Base-by-base conservation (phyloP, 2,113 vertebrate species). In the Pyrgilauda ruficollis region DNA sequence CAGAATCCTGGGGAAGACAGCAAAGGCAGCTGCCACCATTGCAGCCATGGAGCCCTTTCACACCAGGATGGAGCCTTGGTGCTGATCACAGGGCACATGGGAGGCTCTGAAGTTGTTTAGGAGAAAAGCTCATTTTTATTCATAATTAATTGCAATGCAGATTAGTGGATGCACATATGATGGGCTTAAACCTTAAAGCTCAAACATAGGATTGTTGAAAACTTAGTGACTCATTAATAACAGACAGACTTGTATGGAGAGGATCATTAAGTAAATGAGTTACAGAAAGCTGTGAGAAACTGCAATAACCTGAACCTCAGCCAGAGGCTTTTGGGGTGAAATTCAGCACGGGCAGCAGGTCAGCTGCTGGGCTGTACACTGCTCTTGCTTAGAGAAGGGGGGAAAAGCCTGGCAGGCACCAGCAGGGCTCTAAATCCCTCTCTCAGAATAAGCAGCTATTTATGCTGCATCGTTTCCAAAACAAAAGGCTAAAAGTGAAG, bases 201-300 rank as follows among this genome's bases (percentile, higher is more conserved):
- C 89, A 69, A 82, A 94, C 87, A 77, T 3, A 70, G 59, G 91
- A 76, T 63, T 89, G 85, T 70, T 89, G 93, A 82, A 88, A 96
- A 96, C 89, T 87, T 89, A 91, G 91, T 94, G 93, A 96, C 75
- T 97, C 91, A 96, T 95, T 96, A 96, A 91, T 95, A 95, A 90
- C 75, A 94, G 91, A 21, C 69, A 94, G 84, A 62, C 75, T 91
- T 76, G 75, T 80, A 62, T 8, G 50, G 76, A 82, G 89, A 93
- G 91, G 79, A 93, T 91, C 90, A 97, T 96, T 95, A 96, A 87
- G 89, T 94, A 91, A 96, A 92, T 88, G 93, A 96, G 63, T 93
- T 95, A 77, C 84, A 90, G 87, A 91, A 84, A 37, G 68, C 82
- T 95, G 67, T 93, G 94, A 94, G 87, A 93, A 94, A 62, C 78